Base-by-base conservation (phyloP, 2,113 vertebrate genomes). In the Entelurus aequoreus region DNA sequence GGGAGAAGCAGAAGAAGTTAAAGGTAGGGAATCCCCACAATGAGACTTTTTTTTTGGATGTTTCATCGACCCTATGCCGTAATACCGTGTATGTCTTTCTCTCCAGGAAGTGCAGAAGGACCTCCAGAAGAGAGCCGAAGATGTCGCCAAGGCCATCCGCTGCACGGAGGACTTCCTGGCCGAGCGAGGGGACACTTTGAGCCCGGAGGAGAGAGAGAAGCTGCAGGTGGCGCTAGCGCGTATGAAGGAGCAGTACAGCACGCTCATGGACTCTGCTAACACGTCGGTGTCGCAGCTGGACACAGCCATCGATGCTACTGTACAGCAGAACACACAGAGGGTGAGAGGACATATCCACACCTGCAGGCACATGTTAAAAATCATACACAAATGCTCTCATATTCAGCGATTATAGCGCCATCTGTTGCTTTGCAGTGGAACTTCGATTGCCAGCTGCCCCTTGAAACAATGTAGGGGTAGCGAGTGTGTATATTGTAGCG, bases 321-420 rank as follows among this genome's bases (percentile, higher is more conserved):
- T 95, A 8, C 93, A 94, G 66, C 93, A 98, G 70, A 92, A 98
- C 84, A 95, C 94, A 0, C 94, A 97, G 60, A 94, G 93, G 93
- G 97, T 98, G 76, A 85, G 70, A 48, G 6, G 4, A 56, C 6
- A 9, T 38, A 3, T 15, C 6, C 5, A 5, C 8, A 40, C 7
- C 15, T 10, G 14, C 5, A 42, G 4, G 47, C 9, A 6, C n/a
- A 28, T 28, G 28, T 28, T 28, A 28, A 28, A 28, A 28, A 28
- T 28, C 28, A 28, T 28, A 28, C 28, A 28, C 28, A 28, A 3
- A 28, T 28, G 28, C 28, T 28, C 28, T 28, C 28, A 28, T 28
- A 4, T 28, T 28, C 28, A 28, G 28, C 28, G 28, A 28, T 28
- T 28, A 28, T 28, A 28, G 28, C 28, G 28, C 28, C 28, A 28